phyloP scores from a whole-genome alignment of 2,797 vertebrate genomes.

The Rachycentron canadum region DNA sequence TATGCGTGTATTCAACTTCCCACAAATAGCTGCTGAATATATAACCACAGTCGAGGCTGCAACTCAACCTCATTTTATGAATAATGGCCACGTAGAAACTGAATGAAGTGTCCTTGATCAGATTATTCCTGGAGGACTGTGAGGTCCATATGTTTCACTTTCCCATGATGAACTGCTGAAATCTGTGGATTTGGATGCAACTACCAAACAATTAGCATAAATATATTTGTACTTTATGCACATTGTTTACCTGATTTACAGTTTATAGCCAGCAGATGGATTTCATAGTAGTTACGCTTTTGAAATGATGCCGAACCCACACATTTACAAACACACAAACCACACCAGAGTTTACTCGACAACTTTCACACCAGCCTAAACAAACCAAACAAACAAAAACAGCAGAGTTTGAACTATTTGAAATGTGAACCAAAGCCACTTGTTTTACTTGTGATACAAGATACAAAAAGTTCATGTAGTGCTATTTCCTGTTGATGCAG shows the following conservation, averaged over 20 bases:
- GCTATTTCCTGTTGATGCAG: too few relatives aligned
- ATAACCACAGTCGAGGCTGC: not conserved
- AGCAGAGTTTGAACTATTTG: too few relatives aligned
- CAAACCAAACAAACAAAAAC: not conserved
- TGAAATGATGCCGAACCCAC: not conserved
- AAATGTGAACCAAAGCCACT: not conserved
- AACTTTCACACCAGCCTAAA: not conserved
- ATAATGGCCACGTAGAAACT: not conserved
- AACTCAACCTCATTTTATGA: too few relatives aligned
- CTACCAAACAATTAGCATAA: not conserved
- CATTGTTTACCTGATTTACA: not conserved
- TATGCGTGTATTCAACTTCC: not conserved
- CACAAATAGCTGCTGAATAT: not conserved
- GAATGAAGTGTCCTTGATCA: not conserved
- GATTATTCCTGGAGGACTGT: too few relatives aligned
- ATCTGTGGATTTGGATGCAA: too few relatives aligned
- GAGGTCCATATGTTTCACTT: too few relatives aligned
- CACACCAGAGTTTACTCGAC: not conserved
- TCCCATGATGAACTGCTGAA: too few relatives aligned
- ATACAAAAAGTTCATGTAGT: too few relatives aligned
- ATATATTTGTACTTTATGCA: not conserved
- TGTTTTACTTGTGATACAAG: not conserved
- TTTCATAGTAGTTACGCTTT: not conserved
- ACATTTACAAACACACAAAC: not conserved
- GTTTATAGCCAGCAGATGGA: not conserved